Evolutionary conservation across 37 sponge, comb jelly and placozoan genomes (phyloP).

Genomic region (Spongia lamella): DNA sequence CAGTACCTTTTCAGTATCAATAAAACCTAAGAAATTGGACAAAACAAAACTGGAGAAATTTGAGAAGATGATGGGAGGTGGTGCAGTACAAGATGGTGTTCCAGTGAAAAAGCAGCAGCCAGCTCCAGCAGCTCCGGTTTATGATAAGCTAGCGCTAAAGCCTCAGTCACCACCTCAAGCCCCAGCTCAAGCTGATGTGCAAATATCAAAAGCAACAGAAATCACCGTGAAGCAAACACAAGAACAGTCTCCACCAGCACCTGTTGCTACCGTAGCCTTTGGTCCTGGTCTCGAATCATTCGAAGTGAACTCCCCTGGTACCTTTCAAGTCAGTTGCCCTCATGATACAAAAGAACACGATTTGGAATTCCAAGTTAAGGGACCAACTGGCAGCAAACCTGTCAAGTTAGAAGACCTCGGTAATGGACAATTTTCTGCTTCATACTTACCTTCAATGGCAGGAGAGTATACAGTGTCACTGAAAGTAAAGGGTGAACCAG

Average conservation of each 20-base stretch:
- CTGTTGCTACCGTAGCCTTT: conserved; percentile 49
- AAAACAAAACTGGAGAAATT: background rate
- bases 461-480: conserved; percentile 74
- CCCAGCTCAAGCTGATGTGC: background rate
- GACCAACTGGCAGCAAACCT: conserved; percentile 73
- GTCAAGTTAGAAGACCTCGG: conserved; percentile 68
- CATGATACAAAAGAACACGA: conserved; percentile 49
- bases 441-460: conserved; percentile 67
- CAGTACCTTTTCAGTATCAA: conserved; percentile 6
- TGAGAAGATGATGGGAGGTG: background rate
- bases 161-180: background rate
- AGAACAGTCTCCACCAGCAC: background rate
- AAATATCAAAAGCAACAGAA: background rate
- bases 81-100: background rate
- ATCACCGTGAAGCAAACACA: background rate
- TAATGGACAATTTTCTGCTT: conserved; percentile 74
- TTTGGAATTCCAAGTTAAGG: conserved; percentile 54
- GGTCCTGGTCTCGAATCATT: conserved; percentile 78
- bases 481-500: conserved; percentile 71
- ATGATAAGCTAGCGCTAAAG: conserved; percentile 1
- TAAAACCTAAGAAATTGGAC: background rate
- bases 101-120: conserved; percentile 5
- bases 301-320: conserved; percentile 69
- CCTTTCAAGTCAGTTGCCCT: conserved; percentile 70
- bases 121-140: background rate